A percentile compares a stretch with the other conserved stretches of the same genome.
phyloP scores from a whole-genome alignment of 2,797 vertebrate species.

The Pangasius sanitwongsei region DNA sequence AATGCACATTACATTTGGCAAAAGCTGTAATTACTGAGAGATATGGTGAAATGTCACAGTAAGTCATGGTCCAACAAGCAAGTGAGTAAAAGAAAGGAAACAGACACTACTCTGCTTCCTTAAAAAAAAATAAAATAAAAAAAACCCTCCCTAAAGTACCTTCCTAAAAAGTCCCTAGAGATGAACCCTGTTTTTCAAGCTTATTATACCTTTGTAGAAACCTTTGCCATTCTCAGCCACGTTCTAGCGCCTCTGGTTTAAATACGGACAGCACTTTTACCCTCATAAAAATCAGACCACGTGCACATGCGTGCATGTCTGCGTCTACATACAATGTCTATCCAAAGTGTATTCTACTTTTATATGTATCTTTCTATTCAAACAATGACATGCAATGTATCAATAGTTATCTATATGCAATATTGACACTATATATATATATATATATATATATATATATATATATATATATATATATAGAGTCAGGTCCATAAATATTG shows the following conservation, averaged over 20 bases:
- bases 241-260: not conserved
- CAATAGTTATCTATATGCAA: not conserved
- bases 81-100: slow-evolving; percentile 24
- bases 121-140: not conserved
- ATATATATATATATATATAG: too few relatives aligned
- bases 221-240: not conserved
- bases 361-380: not conserved
- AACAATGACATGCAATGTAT: not conserved
- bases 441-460: too few relatives aligned
- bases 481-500: too few relatives aligned
- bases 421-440: not conserved
- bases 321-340: not conserved
- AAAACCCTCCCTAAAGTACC: not conserved
- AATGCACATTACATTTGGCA: not conserved
- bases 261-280: not conserved
- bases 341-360: not conserved
- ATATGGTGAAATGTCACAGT: not conserved
- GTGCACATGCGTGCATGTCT: not conserved
- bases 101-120: slow-evolving; percentile 5
- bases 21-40: not conserved
- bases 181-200: not conserved
- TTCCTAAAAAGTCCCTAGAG: not conserved
- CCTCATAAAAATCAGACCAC: not conserved
- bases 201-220: not conserved
- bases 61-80: slow-evolving; percentile 16